A percentile compares a stretch with the other conserved stretches of the same genome.
Evolutionary conservation across 1,140 invertebrate genomes (phyloP).

Genomic region (Aplysia californica): DNA sequence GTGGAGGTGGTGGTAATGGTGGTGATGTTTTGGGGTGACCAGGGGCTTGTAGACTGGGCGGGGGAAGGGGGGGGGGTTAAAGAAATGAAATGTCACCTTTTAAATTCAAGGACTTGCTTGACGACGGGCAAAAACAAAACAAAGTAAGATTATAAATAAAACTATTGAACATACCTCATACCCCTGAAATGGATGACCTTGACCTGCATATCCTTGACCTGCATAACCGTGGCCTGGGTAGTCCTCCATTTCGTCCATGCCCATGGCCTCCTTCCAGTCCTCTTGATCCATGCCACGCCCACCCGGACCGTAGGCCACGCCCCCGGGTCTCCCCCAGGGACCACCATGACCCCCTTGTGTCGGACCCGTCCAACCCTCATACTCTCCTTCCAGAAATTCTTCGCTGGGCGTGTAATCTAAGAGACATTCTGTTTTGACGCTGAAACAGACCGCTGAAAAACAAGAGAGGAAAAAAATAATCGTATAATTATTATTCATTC

Average conservation of each 20-base stretch:
- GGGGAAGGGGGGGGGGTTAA: too few relatives aligned
- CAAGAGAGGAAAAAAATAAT: background rate
- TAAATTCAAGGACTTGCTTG: too few relatives aligned
- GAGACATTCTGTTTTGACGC: background rate
- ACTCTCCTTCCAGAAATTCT: background rate
- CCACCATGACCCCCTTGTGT: background rate
- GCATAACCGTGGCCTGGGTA: too few relatives aligned
- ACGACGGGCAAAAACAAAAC: too few relatives aligned
- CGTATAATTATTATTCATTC: background rate
- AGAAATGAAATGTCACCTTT: too few relatives aligned
- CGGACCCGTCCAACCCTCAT: background rate
- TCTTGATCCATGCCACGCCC: background rate
- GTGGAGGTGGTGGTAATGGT: too few relatives aligned
- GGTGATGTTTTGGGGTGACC: too few relatives aligned
- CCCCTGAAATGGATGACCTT: background rate
- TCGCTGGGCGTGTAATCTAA: background rate
- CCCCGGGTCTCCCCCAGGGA: background rate
- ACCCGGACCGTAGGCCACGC: background rate
- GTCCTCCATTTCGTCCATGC: background rate
- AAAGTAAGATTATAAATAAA: too few relatives aligned
- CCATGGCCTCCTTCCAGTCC: background rate
- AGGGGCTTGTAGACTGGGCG: too few relatives aligned
- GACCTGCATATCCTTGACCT: background rate
- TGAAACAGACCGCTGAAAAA: background rate
- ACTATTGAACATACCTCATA: too few relatives aligned